phyloP scores from a whole-genome alignment of 2,888 invertebrate species.

The Mythimna loreyi region DNA sequence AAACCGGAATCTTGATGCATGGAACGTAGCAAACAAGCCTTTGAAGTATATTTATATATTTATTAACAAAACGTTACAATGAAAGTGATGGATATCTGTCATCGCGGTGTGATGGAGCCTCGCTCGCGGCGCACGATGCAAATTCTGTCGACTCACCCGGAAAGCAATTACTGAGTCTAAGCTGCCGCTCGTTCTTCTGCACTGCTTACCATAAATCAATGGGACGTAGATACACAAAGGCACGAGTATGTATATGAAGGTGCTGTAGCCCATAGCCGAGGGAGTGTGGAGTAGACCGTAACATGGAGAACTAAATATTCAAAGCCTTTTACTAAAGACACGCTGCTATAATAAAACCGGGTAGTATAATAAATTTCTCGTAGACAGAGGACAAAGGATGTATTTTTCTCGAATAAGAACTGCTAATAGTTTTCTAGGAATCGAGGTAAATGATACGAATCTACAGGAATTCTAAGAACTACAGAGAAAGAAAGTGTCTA shows the following conservation, averaged over 20 bases:
- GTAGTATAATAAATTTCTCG: neutral
- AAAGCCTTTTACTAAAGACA: neutral
- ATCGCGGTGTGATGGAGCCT: conserved; percentile 54
- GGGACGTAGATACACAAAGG: conserved; percentile 46
- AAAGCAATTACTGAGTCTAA: conserved; percentile 77
- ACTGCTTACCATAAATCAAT: conserved; percentile 74
- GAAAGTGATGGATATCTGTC: conserved; percentile 65
- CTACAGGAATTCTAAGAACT: neutral
- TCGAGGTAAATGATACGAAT: neutral
- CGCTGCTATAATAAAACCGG: neutral
- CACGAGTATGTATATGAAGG: conserved; percentile 31
- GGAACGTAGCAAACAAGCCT: conserved; percentile 24
- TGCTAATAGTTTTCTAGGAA: conserved; percentile 8
- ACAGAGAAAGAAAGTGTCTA: no score
- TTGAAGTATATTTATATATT: conserved; percentile 41
- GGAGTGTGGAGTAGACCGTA: neutral
- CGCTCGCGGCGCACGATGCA: conserved; percentile 67
- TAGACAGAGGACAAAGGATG: neutral
- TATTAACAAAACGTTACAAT: conserved; percentile 57
- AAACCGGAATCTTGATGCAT: conserved; percentile 34
- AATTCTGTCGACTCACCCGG: conserved; percentile 78
- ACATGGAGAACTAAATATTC: conserved; percentile 17
- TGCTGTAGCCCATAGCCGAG: conserved; percentile 8
- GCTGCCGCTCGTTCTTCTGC: conserved; percentile 69
- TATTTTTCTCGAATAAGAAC: neutral